Conservation (phyloP, 1,140 invertebrate genomes). For the Euglossa dilemma region DNA sequence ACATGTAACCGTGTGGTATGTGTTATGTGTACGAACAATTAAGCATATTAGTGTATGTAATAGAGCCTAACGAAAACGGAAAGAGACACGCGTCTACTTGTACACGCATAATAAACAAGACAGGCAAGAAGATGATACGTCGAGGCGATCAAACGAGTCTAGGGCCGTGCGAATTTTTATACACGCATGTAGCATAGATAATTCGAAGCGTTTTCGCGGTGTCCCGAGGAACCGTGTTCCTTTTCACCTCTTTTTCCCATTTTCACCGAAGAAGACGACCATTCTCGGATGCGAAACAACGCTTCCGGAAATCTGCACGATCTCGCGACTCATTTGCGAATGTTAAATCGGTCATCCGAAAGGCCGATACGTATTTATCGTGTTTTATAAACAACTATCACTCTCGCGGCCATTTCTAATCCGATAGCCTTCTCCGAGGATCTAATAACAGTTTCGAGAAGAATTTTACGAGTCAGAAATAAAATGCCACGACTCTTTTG, state of each 20-base stretch:
- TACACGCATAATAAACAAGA: neutral
- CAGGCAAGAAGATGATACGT: neutral
- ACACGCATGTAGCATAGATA: constrained; percentile 19
- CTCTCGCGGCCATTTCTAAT: too few relatives aligned
- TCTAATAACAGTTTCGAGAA: too few relatives aligned
- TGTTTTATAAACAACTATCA: too few relatives aligned
- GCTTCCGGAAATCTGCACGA: too few relatives aligned
- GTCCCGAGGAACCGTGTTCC: neutral
- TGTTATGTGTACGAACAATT: constrained; percentile 50
- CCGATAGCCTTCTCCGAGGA: too few relatives aligned
- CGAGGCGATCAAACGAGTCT: neutral
- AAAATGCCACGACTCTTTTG: too few relatives aligned
- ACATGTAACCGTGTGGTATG: constrained; percentile 8
- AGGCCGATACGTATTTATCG: too few relatives aligned
- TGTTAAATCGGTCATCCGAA: too few relatives aligned
- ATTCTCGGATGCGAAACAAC: too few relatives aligned
- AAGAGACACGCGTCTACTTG: constrained; percentile 42
- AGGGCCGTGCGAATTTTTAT: constrained; percentile 44
- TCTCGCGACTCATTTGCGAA: too few relatives aligned
- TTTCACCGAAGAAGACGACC: neutral
- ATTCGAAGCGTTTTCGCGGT: constrained; percentile 50
- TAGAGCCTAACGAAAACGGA: constrained; percentile 36
- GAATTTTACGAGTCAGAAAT: too few relatives aligned
- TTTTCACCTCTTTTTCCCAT: neutral
- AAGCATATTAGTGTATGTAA: constrained; percentile 42